Evolutionary conservation across 2,888 invertebrate species (phyloP).

Genomic region (Papilio protenor): DNA sequence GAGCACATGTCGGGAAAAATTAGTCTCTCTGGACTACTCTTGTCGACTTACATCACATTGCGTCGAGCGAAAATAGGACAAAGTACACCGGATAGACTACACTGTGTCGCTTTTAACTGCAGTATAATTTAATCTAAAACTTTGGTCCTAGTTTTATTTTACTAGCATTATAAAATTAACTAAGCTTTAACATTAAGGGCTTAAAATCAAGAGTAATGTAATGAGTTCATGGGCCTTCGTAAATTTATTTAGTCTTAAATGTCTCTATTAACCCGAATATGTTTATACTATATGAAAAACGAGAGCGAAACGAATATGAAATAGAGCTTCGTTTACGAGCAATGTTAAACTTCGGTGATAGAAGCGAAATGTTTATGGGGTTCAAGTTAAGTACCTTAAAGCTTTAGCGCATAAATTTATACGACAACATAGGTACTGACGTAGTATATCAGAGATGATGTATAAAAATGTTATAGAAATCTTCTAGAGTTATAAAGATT

Average conservation of each 20-base stretch:
- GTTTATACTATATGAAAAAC: slow-evolving; percentile 7
- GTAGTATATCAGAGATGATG: neutral
- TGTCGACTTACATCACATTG: slow-evolving; percentile 12
- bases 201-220: neutral
- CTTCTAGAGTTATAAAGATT: neutral
- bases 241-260: slow-evolving; percentile 8
- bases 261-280: slow-evolving; percentile 11
- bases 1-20: slow-evolving; percentile 18
- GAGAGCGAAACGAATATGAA: neutral
- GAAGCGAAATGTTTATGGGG: slow-evolving; percentile 1
- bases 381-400: slow-evolving; percentile 3
- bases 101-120: neutral
- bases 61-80: slow-evolving; percentile 23
- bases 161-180: neutral
- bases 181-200: neutral
- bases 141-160: neutral
- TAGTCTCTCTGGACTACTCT: slow-evolving; percentile 22
- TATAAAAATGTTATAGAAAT: neutral
- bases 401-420: neutral
- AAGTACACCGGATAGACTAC: slow-evolving; percentile 3
- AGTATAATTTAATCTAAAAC: neutral
- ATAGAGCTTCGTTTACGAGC: slow-evolving; percentile 6
- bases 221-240: neutral
- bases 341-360: slow-evolving; percentile 22
- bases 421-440: neutral